Conservation (phyloP, 2,888 invertebrate species). For the Leptinotarsa rubiginosa region DNA sequence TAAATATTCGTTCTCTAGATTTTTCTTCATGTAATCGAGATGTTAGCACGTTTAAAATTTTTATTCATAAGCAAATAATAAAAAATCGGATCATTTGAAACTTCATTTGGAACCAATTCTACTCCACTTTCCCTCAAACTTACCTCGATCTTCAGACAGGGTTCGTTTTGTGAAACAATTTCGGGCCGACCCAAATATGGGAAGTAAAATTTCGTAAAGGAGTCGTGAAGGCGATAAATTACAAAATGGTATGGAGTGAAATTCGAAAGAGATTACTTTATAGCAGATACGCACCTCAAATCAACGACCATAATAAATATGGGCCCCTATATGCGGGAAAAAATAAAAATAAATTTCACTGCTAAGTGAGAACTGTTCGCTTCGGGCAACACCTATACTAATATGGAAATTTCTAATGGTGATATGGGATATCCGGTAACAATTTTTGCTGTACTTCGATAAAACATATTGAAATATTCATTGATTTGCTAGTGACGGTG, state of each 20-base stretch:
- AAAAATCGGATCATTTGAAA: neutral
- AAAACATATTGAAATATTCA: slow-evolving; percentile 13
- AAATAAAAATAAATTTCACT: slow-evolving; percentile 16
- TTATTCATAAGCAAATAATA: too few species aligned
- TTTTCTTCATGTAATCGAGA: too few species aligned
- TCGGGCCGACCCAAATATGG: neutral
- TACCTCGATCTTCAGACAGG: neutral
- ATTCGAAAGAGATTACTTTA: slow-evolving; percentile 7
- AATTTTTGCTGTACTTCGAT: slow-evolving; percentile 2
- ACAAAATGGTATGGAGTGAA: slow-evolving; percentile 1
- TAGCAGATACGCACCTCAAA: slow-evolving; percentile 10
- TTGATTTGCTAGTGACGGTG: slow-evolving; percentile 11
- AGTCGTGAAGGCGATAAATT: slow-evolving; percentile 8
- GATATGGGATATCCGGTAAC: slow-evolving; percentile 16
- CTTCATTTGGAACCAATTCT: neutral
- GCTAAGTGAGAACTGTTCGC: slow-evolving; percentile 12
- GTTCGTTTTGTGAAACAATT: neutral
- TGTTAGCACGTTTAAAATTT: too few species aligned
- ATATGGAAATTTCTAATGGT: slow-evolving; percentile 19
- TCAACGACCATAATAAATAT: slow-evolving; percentile 8
- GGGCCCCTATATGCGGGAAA: slow-evolving; percentile 20
- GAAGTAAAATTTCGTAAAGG: neutral
- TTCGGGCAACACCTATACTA: slow-evolving; percentile 8
- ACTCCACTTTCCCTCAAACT: neutral
- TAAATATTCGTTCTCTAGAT: too few species aligned